These are phyloP conservation scores for Scomber japonicus DNA, from an alignment of 2,113 vertebrate genomes.

Conservation along the genomic window DNA sequence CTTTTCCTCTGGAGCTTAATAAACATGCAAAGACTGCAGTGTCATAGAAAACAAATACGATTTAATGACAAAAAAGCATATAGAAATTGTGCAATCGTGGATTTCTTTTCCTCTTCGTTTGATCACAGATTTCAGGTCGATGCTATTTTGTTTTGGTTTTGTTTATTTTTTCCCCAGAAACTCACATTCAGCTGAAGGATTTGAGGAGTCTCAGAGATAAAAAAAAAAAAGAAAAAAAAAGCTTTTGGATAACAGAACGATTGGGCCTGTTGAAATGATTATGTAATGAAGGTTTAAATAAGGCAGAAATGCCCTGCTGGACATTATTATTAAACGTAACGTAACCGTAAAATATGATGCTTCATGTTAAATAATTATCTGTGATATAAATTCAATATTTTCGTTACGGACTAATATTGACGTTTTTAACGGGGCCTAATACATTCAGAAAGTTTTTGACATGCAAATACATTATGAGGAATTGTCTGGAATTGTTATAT, in stretches of 20 bases:
- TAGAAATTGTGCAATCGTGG: slow-evolving; percentile 94
- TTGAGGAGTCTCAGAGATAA: not conserved
- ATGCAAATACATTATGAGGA: not conserved
- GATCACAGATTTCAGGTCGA: slow-evolving; percentile 85
- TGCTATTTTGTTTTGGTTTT: slow-evolving; percentile 74
- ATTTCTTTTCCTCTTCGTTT: slow-evolving; percentile 87
- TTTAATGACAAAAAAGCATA: slow-evolving; percentile 98
- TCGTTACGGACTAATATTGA: not conserved
- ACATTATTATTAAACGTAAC: slow-evolving; percentile 16
- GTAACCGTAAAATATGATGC: slow-evolving; percentile 28
- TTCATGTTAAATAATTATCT: slow-evolving; percentile 1
- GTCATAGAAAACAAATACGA: slow-evolving; percentile 86
- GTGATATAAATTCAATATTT: not conserved
- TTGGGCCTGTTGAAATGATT: slow-evolving; percentile 20
- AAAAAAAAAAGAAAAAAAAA: not conserved
- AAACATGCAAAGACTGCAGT: slow-evolving; percentile 68
- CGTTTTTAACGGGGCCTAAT: slow-evolving; percentile 9
- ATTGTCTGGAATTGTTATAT: not conserved
- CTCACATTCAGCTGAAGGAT: slow-evolving; percentile 74
- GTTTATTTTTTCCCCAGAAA: slow-evolving; percentile 53
- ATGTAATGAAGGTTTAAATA: not conserved
- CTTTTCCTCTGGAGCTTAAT: slow-evolving; percentile 47
- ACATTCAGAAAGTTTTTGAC: slow-evolving; percentile 47
- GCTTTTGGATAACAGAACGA: not conserved
- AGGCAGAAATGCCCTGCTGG: not conserved